Evolutionary conservation across 2,888 invertebrate genomes (phyloP), one percentile per base, ranked within the genome.

Genomic region (Candidula unifasciata): DNA sequence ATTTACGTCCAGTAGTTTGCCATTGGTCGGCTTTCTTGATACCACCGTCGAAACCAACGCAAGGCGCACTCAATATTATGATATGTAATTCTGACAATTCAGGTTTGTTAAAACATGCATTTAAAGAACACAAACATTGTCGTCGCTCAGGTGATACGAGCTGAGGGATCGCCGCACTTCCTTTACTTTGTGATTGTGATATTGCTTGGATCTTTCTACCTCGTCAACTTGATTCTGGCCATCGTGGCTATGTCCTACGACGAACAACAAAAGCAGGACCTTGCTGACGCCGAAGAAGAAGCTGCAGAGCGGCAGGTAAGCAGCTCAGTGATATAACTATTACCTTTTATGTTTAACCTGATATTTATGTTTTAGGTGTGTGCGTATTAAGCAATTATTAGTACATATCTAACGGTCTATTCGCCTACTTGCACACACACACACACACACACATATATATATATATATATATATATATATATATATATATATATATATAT

Each of bases 181-280:
- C 95, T 98, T 93, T 99, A 99, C 95, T 99, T 99, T 95, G 97
- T 99, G 93, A 97, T 99, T 91, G 98, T 99, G 94, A 99, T 99
- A 95, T 98, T 99, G 95, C 96, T 99, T 94, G 99, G 99, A 92
- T 99, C 98, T 88, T 99, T 98, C 95, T 99, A 99, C 95, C 96
- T 99, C 93, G 98, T 99, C 94, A 99, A 99, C 95, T 96, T 99
- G 95, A 99, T 99, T 95, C 96, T 99, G 95, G 99, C 99, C 94
- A 99, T 99, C 95, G 99, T 99, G 95, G 98, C 99, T 92, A 99
- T 99, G 98, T 98, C 98, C 82, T 99, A 99, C 95, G 98, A 99
- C 94, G 99, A 99, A 95, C 95, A 99, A 94, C 98, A 98, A 95
- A 98, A 98, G 95, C 98, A 98, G 95, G 98, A 93, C 87, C 87